Conservation (phyloP, 2,113 vertebrate species). For the Gambusia holbrooki region DNA sequence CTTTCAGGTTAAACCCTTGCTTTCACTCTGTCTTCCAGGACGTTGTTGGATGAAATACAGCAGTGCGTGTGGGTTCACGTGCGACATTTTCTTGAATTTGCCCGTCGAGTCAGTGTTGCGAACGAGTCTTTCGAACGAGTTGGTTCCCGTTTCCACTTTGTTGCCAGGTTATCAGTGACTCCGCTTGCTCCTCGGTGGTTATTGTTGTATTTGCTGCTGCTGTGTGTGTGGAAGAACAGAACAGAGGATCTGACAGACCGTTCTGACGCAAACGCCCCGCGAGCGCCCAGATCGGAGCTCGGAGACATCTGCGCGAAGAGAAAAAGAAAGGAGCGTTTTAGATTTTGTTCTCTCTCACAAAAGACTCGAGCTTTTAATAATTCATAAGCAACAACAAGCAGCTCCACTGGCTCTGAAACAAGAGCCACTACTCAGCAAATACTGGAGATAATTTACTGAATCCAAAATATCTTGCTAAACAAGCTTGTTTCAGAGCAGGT, state of each 20-base stretch:
- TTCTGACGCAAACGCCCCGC: slow-evolving; percentile 39
- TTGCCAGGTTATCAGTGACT: neutral
- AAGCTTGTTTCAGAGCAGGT: slow-evolving; percentile 36
- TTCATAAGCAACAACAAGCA: slow-evolving; percentile 75
- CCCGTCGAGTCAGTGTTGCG: too few relatives aligned
- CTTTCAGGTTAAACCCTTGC: neutral
- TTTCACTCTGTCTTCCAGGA: slow-evolving; percentile 1
- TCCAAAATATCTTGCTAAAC: slow-evolving; percentile 67
- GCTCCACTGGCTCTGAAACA: slow-evolving; percentile 71
- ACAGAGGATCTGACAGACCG: slow-evolving; percentile 49
- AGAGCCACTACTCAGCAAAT: slow-evolving; percentile 75
- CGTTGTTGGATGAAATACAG: too few relatives aligned
- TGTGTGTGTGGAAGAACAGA: slow-evolving; percentile 19
- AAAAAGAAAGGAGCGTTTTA: slow-evolving; percentile 65
- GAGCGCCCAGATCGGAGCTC: slow-evolving; percentile 51
- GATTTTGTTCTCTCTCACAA: slow-evolving; percentile 66
- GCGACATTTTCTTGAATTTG: too few relatives aligned
- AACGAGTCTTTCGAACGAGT: slow-evolving; percentile 15
- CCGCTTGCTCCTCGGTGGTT: slow-evolving; percentile 28
- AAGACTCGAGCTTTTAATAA: slow-evolving; percentile 74
- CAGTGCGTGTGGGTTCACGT: too few relatives aligned
- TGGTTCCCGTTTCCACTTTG: too few relatives aligned
- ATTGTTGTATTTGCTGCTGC: slow-evolving; percentile 42
- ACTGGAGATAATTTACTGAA: slow-evolving; percentile 71
- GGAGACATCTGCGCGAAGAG: slow-evolving; percentile 51